phyloP scores from a whole-genome alignment of 2,113 vertebrate species.

The Apteryx owenii region DNA sequence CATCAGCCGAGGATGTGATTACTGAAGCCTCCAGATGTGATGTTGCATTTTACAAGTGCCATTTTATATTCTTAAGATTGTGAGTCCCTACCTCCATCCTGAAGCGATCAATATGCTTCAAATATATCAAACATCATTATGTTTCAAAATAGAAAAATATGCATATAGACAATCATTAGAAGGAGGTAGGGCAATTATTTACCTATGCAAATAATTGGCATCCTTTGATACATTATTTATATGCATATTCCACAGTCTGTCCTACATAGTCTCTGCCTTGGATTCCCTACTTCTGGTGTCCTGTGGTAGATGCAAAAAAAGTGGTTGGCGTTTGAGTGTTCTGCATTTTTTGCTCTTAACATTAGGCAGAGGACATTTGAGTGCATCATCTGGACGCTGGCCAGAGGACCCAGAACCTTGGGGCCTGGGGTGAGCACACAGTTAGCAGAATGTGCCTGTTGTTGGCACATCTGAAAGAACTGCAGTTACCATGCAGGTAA shows the following conservation, averaged over 20 bases:
- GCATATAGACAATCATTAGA: not conserved
- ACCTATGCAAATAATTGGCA: not conserved
- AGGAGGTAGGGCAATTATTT: not conserved
- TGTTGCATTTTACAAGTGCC: not conserved
- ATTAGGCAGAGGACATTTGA: constrained; percentile 69
- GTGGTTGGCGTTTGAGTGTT: constrained; percentile 57
- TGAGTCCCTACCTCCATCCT: not conserved
- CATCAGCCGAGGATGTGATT: not conserved
- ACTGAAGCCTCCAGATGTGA: not conserved
- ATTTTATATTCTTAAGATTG: not conserved
- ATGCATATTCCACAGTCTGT: not conserved
- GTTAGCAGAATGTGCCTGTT: constrained; percentile 58
- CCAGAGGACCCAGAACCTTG: constrained; percentile 60
- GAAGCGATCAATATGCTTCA: not conserved
- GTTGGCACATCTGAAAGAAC: constrained; percentile 60
- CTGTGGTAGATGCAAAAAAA: not conserved
- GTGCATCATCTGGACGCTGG: constrained; percentile 64
- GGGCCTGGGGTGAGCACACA: constrained; percentile 63
- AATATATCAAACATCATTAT: not conserved
- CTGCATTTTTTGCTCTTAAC: constrained; percentile 70
- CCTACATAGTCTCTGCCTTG: not conserved
- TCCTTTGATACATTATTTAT: not conserved
- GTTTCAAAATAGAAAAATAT: not conserved
- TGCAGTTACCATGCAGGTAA: constrained; percentile 23
- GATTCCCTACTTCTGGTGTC: constrained; percentile 14